Conservation (phyloP, 2,113 vertebrate species). For the Pteropus alecto region DNA sequence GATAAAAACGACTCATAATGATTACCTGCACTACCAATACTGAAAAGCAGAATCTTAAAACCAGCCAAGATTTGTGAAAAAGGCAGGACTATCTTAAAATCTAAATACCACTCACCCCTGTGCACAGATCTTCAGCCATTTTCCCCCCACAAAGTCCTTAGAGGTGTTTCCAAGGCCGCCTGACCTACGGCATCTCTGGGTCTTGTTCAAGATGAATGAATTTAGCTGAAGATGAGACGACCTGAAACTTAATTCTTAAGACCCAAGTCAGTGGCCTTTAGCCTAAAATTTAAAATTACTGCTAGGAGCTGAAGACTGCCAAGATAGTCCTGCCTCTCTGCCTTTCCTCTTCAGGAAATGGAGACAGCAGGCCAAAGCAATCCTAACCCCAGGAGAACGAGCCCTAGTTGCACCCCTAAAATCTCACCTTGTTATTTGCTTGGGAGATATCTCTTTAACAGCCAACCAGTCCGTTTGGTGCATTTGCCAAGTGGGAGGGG, state of each 20-base stretch:
- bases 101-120: not conserved
- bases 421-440: conserved; percentile 61
- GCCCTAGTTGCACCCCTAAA: not conserved
- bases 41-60: conserved; percentile 32
- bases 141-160: not conserved
- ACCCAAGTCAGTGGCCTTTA: not conserved
- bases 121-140: not conserved
- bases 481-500: conserved; percentile 77
- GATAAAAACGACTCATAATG: not conserved
- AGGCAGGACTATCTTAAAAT: not conserved
- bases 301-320: not conserved
- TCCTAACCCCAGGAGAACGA: not conserved
- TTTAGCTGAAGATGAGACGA: not conserved
- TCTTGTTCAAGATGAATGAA: not conserved
- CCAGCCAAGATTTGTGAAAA: conserved; percentile 22
- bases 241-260: not conserved
- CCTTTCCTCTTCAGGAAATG: not conserved
- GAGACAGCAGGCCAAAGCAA: not conserved
- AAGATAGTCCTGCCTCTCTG: not conserved
- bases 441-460: conserved; percentile 59
- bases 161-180: not conserved
- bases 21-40: not conserved
- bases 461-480: conserved; percentile 62
- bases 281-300: not conserved
- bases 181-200: not conserved